Evolutionary conservation across 2,113 vertebrate species (phyloP), one percentile per base, ranked within the genome.

Genomic region (Progne subis): DNA sequence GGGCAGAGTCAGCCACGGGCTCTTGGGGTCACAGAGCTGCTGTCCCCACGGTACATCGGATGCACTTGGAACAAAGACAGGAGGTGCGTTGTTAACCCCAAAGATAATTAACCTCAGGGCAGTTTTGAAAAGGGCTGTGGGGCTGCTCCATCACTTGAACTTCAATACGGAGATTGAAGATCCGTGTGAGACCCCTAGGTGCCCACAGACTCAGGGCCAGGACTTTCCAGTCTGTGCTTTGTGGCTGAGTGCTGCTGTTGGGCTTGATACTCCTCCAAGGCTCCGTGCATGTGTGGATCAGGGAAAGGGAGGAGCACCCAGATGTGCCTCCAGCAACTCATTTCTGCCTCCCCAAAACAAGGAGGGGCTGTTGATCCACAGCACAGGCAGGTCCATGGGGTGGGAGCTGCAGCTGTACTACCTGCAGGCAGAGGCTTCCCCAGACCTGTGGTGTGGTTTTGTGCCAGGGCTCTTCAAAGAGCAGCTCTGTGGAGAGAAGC

Each of bases 271-370:
- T 64, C 24, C 67, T 90, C 47, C 1, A 6, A 63, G 69, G 56
- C 52, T 82, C 34, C 20, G 3, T 11, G 8, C 1, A 2, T 28
- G 19, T 0, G 0, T 46, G 43, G 37, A 24, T 32, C 0, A 0
- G 53, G 18, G 43, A 86, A 21, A 53, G 31, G 55, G 55, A 60
- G 46, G 34, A 94, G 47, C 64, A 59, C 12, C 23, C 52, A 78
- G 29, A 37, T 32, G 9, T 55, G 46, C 69, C 65, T 74, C 60
- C 2, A 10, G 87, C 56, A 21, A 47, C 74, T 81, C 16, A 32
- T 82, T 89, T 95, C 76, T 87, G 77, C 39, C 53, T 92, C 52
- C 69, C 52, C 34, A 50, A 72, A 92, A 59, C 64, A 82, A 61
- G 83, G 64, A 86, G 47, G 56, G 82, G 56, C 39, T 67, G 60